These are phyloP conservation scores for Ameiurus melas DNA, from an alignment of 2,113 vertebrate genomes.

Conservation along the genomic window DNA sequence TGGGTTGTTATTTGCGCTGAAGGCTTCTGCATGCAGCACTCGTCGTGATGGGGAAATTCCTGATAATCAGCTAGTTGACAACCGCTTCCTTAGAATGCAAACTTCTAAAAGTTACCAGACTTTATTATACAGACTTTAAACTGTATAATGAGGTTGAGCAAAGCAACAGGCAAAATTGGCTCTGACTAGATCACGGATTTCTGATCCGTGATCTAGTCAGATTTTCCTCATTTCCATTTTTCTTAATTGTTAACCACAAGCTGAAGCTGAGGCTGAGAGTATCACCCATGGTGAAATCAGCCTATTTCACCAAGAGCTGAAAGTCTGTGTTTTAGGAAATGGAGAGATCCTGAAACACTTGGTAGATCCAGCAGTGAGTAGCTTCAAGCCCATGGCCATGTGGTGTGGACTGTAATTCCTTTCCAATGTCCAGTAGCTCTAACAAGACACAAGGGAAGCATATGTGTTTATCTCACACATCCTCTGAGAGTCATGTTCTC, in stretches of 20 bases:
- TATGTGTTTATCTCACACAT: constrained; percentile 24
- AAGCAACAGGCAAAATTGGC: not conserved
- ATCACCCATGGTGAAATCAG: not conserved
- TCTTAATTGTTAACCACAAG: not conserved
- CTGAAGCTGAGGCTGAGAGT: not conserved
- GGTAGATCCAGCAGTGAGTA: not conserved
- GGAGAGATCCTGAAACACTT: not conserved
- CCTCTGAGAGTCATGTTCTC: constrained; percentile 14
- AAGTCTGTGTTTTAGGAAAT: not conserved
- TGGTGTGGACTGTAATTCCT: constrained; percentile 3
- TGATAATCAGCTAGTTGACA: not conserved
- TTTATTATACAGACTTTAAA: not conserved
- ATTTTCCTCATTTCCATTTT: not conserved
- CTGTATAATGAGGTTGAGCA: not conserved
- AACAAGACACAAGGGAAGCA: not conserved
- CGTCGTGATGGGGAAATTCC: too few relatives aligned
- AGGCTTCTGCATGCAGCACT: too few relatives aligned
- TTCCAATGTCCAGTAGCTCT: not conserved
- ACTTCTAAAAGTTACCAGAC: not conserved
- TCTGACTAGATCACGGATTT: not conserved
- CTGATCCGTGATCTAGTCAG: too few relatives aligned
- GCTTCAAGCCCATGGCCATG: not conserved
- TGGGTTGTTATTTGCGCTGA: too few relatives aligned
- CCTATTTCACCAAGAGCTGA: not conserved
- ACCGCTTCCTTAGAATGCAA: not conserved